A percentile compares a stretch with the other conserved stretches of the same genome.
These are phyloP conservation scores for Phymorhynchus buccinoides DNA, from an alignment of 1,140 invertebrate genomes.

Conservation along the genomic window DNA sequence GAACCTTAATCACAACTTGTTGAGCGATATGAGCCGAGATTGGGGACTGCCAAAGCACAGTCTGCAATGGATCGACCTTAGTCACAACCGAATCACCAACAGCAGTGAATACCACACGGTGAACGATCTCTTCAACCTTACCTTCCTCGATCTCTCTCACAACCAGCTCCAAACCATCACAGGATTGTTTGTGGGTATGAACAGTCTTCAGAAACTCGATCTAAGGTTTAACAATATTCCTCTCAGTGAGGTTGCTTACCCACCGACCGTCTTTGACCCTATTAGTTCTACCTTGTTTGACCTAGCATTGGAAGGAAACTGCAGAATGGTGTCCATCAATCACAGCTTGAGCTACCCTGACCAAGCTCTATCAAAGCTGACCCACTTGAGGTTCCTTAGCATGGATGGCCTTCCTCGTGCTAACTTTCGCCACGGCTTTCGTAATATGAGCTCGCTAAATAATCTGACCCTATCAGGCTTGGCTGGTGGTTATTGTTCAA, in stretches of 20 bases:
- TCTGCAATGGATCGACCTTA: constrained; percentile 1
- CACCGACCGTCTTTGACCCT: neutral
- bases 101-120: neutral
- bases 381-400: neutral
- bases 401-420: constrained; percentile 19
- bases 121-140: neutral
- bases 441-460: neutral
- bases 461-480: neutral
- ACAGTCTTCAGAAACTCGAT: constrained; percentile 10
- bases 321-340: neutral
- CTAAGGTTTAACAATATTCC: neutral
- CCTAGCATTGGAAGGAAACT: neutral
- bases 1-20: neutral
- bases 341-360: constrained; percentile 14
- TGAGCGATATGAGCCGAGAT: neutral
- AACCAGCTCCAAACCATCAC: constrained; percentile 25
- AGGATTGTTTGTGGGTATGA: neutral
- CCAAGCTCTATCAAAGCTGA: neutral
- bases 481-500: neutral
- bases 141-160: constrained; percentile 32
- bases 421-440: constrained; percentile 13
- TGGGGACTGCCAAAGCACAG: neutral
- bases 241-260: constrained; percentile 23
- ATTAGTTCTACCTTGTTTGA: neutral
- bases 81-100: neutral